Evolutionary conservation across 2,888 invertebrate genomes (phyloP), one percentile per base, ranked within the genome.

Genomic region (Altica lythri): DNA sequence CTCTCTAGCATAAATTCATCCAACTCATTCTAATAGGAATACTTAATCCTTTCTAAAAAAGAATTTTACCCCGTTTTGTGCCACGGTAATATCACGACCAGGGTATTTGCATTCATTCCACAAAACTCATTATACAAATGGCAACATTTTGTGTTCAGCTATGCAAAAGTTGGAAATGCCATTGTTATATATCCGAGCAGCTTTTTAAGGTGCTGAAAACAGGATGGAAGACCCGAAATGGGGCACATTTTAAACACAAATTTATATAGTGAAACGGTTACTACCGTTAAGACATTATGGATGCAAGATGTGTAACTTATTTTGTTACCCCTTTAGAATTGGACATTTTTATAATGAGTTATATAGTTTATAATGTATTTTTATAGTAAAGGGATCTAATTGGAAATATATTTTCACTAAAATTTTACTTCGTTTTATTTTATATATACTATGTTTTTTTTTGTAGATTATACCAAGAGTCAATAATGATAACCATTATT

Each of bases 101-200:
- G 45, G 50, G 46, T 51, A 58, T 60, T 60, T 58, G 57, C 57
- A 60, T 60, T 60, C 60, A 60, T 58, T 55, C 29, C 60, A 38
- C 57, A 60, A 51, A 55, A 58, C 57, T 60, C 60, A 58, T 60
- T 60, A 60, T 56, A 60, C 60, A 58, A 60, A 60, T 56, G 55
- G 60, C 56, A 37, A 46, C 60, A 56, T 58, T 58, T 49, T 50
- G 60, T 50, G 60, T 60, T 60, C 60, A 44, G 45, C 54, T 37
- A 44, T 57, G 55, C 57, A 60, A 56, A 60, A 60, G 55, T 60
- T 58, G 44, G 49, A 49, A 48, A 52, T 42, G 60, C 57, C 57
- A 57, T 57, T 57, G 57, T 60, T 60, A 53, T 22, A 46, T 14
- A 22, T 55, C 50, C 53, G 42, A 46, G 51, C 57, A 58, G 57